Percentiles rank a stretch among this genome's conserved stretches.
Conservation (phyloP, 2,888 invertebrate genomes). For the Cephus rjabovi region DNA sequence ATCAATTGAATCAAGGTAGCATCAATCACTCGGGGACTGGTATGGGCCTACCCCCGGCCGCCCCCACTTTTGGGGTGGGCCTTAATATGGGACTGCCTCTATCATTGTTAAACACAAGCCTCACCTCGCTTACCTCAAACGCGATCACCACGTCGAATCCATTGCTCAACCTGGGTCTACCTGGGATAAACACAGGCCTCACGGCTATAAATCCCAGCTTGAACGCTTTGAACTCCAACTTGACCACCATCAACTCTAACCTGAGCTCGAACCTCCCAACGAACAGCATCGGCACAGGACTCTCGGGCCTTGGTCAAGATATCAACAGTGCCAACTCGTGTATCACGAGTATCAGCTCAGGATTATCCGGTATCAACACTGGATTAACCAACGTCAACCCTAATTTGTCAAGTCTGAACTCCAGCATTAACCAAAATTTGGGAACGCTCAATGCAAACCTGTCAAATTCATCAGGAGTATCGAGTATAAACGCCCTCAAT, state of each 20-base stretch:
- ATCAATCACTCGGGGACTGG: conserved; percentile 64
- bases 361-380: conserved; percentile 53
- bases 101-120: conserved; percentile 62
- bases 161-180: conserved; percentile 62
- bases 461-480: conserved; percentile 48
- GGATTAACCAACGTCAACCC: conserved; percentile 57
- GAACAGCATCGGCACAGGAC: conserved; percentile 61
- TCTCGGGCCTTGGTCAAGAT: conserved; percentile 60
- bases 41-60: conserved; percentile 67
- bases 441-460: conserved; percentile 54
- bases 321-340: conserved; percentile 57
- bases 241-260: conserved; percentile 60
- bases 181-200: conserved; percentile 59
- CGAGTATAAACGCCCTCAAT: conserved; percentile 50
- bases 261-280: conserved; percentile 59
- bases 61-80: conserved; percentile 67
- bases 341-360: conserved; percentile 58
- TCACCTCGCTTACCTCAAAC: conserved; percentile 63
- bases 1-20: conserved; percentile 64
- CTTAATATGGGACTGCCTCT: conserved; percentile 66
- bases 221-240: conserved; percentile 59
- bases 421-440: conserved; percentile 59
- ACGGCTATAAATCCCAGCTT: conserved; percentile 62
- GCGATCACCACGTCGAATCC: conserved; percentile 65
- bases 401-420: conserved; percentile 53